phyloP scores from a whole-genome alignment of 2,113 vertebrate genomes.

The Cairina moschata region DNA sequence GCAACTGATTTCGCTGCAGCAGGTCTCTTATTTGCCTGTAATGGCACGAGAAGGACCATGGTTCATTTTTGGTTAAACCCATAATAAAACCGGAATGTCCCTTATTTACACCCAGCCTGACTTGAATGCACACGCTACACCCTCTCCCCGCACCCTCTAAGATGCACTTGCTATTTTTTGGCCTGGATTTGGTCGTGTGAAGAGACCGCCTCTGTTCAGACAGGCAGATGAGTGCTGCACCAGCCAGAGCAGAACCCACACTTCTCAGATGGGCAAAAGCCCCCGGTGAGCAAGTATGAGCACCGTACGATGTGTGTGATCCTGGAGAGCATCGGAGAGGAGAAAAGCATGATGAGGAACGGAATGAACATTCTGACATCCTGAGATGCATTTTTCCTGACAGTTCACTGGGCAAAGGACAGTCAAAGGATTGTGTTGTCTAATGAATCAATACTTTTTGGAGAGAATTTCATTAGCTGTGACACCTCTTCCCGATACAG shows the following conservation, averaged over 20 bases:
- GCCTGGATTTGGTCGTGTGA: background rate
- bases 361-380: conserved; percentile 36
- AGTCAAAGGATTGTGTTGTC: conserved; percentile 64
- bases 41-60: background rate
- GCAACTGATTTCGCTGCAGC: background rate
- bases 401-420: conserved; percentile 41
- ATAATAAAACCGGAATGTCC: background rate
- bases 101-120: too few relatives aligned
- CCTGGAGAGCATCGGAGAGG: background rate
- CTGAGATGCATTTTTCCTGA: conserved; percentile 44
- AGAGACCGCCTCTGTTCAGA: background rate
- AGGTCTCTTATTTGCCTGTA: background rate
- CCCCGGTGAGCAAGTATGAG: accelerated
- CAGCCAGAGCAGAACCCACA: background rate
- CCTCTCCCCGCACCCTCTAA: background rate
- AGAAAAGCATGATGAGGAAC: conserved; percentile 31
- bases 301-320: accelerated
- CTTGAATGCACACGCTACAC: background rate
- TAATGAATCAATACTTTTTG: conserved; percentile 72
- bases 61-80: too few relatives aligned
- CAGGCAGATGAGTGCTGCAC: background rate
- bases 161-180: background rate
- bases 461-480: conserved; percentile 76
- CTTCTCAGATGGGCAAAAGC: background rate
- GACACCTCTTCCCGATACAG: conserved; percentile 63